Conservation (phyloP, 2,797 vertebrate species). For the Mycteria americana region DNA sequence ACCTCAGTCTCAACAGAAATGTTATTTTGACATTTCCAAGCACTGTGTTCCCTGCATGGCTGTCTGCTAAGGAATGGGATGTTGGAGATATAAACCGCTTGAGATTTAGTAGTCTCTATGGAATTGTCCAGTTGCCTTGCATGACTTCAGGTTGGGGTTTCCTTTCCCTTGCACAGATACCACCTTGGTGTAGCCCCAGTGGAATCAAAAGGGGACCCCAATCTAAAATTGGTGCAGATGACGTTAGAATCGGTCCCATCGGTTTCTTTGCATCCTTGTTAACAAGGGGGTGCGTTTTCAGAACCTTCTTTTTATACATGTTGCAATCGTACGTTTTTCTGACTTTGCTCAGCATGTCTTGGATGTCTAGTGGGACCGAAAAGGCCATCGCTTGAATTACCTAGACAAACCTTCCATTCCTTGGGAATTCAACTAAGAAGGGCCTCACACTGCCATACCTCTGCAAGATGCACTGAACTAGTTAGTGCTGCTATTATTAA, state of each 20-base stretch:
- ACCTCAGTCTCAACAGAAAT: not conserved
- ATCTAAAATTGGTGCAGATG: not conserved
- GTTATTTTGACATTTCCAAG: not conserved
- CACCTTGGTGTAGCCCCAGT: not conserved
- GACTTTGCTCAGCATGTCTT: not conserved
- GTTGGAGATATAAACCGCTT: not conserved
- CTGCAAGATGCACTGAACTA: not conserved
- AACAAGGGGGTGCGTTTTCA: not conserved
- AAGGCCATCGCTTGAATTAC: not conserved
- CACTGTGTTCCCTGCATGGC: not conserved
- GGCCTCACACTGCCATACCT: not conserved
- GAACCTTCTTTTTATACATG: not conserved
- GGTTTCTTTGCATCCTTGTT: not conserved
- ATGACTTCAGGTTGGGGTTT: slow-evolving; percentile 12
- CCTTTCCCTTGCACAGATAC: not conserved
- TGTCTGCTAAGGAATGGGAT: slow-evolving; percentile 7
- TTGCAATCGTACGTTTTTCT: not conserved
- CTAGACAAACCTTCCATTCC: not conserved
- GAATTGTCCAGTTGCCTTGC: slow-evolving; percentile 17
- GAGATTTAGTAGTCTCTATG: not conserved
- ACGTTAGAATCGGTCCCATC: accelerated
- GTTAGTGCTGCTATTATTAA: not conserved
- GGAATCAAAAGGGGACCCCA: not conserved
- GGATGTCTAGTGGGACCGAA: not conserved
- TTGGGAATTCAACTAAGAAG: not conserved